Base-by-base conservation (phyloP, 2,113 vertebrate genomes). In the Chloropsis cyanopogon region DNA sequence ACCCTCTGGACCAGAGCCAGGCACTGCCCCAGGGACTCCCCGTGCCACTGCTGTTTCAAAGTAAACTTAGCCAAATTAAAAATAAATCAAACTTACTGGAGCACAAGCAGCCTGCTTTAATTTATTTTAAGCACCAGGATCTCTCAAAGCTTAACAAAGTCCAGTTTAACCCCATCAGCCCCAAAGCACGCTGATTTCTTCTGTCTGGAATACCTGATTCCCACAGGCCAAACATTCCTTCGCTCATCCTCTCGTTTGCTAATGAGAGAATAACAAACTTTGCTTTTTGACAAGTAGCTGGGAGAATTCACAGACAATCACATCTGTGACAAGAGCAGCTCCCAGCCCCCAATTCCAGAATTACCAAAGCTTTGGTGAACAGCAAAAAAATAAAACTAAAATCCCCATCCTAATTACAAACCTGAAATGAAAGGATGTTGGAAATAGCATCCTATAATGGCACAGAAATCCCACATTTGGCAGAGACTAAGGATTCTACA, bases 171-270 rank as follows among this genome's bases (percentile, higher is more conserved):
- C 11, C 18, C 26, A 56, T 46, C 24, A 64, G 10, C 12, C 33
- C 20, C 37, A 49, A 53, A 70, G 19, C 18, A 35, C 20, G 10
- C 29, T 47, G 52, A 59, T 78, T 75, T 82, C 7, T 85, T 59
- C 47, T 59, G 24, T 12, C 33, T 4, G 2, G 17, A 82, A 77
- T 31, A 70, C 7, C 31, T 2, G 3, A 73, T n/a, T 81, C 7
- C 28, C 41, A n/a, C 1, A 56, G 1, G 2, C 5, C n/a, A 42
- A 35, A 52, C 0, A 0, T 50, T 64, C 14, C 44, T 72, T 66
- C 9, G 4, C 41, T 33, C 46, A 64, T 6, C 18, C 56, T 47
- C 53, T 63, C 0, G 0, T 78, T 26, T 84, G 50, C 26, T 63
- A 52, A 50, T 1, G 2, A n/a, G 31, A 46, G n/a, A 80, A 28